phyloP scores from a whole-genome alignment of 2,888 invertebrate species.

The Dinocampus coccinellae region DNA sequence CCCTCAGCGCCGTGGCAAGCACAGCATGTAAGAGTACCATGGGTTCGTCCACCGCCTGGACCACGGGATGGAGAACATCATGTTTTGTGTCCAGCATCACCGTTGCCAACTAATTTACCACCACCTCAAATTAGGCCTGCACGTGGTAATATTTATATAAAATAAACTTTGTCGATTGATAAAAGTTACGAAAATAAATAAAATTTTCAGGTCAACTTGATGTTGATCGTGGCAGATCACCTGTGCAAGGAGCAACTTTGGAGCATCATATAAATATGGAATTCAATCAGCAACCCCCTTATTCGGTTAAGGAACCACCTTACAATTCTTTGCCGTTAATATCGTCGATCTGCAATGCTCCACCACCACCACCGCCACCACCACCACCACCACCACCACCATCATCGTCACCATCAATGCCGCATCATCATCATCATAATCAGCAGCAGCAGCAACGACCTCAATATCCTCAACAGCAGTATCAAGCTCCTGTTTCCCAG shows the following conservation, averaged over 20 bases:
- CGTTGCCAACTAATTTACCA: constrained; percentile 60
- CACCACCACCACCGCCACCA: constrained; percentile 59
- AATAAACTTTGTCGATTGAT: not conserved
- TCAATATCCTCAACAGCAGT: constrained; percentile 52
- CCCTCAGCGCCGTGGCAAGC: constrained; percentile 60
- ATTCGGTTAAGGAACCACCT: constrained; percentile 56
- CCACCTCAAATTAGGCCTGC: constrained; percentile 63
- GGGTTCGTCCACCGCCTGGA: constrained; percentile 59
- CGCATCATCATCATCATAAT: constrained; percentile 59
- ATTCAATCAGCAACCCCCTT: constrained; percentile 56
- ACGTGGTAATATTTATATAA: constrained; percentile 49
- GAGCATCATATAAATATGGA: constrained; percentile 56
- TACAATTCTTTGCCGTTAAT: constrained; percentile 57
- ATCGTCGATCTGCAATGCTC: constrained; percentile 63
- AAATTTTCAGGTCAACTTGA: constrained; percentile 53
- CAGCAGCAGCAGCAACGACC: constrained; percentile 55
- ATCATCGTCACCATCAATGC: constrained; percentile 62
- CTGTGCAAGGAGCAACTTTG: constrained; percentile 52
- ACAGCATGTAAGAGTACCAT: constrained; percentile 58
- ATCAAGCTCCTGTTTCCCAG: constrained; percentile 57
- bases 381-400: constrained; percentile 58
- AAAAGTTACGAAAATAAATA: not conserved
- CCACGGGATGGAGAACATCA: constrained; percentile 57
- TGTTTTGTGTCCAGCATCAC: constrained; percentile 43
- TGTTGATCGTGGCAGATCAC: constrained; percentile 54